Percentiles rank a stretch among this genome's conserved stretches.
Evolutionary conservation across 2,888 invertebrate genomes (phyloP).

Genomic region (Physocephala rufipes): DNA sequence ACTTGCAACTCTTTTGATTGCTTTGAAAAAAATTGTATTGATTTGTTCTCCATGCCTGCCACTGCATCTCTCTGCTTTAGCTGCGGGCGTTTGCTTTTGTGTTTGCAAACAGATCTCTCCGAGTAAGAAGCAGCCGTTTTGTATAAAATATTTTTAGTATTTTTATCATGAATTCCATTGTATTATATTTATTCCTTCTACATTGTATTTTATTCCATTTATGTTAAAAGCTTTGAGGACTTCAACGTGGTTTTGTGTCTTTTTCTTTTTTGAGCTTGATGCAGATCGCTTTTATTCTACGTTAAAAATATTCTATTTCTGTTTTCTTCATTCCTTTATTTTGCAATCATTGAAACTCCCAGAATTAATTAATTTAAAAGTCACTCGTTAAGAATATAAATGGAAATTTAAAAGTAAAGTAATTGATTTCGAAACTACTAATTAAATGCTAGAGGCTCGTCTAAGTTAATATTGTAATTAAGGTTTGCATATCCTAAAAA

Average conservation of each 20-base stretch:
- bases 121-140: constrained; percentile 8
- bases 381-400: too few species aligned
- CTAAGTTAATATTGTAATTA: too few species aligned
- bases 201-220: neutral
- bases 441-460: too few species aligned
- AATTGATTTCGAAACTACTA: too few species aligned
- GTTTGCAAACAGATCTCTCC: constrained; percentile 8
- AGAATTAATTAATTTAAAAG: too few species aligned
- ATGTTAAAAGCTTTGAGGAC: too few species aligned
- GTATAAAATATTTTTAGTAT: constrained; percentile 3
- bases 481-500: too few species aligned
- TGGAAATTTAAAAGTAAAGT: too few species aligned
- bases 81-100: neutral
- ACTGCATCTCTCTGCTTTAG: neutral
- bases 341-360: too few species aligned
- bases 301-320: too few species aligned
- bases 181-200: neutral
- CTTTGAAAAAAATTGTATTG: neutral
- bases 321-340: too few species aligned
- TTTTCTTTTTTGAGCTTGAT: neutral
- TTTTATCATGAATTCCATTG: constrained; percentile 18
- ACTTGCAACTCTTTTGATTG: neutral
- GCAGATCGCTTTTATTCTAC: neutral
- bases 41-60: neutral
- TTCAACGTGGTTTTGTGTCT: too few species aligned